phyloP scores from a whole-genome alignment of 2,113 vertebrate species.

The Daboia siamensis region DNA sequence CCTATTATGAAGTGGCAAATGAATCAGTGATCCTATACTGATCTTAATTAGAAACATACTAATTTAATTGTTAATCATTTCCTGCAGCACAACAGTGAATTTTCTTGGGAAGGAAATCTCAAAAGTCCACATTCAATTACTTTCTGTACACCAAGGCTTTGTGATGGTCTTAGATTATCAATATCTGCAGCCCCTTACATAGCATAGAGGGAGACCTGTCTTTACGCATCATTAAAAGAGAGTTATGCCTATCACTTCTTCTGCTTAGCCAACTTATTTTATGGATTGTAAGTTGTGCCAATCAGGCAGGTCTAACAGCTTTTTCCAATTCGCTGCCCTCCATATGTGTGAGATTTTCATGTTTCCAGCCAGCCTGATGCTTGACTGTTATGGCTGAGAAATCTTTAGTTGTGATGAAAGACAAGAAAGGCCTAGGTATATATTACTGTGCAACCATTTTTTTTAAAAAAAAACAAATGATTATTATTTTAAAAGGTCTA shows the following conservation, averaged over 20 bases:
- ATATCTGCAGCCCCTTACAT: neutral
- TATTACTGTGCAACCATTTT: neutral
- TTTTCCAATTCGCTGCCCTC: neutral
- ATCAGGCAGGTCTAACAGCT: neutral
- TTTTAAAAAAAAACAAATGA: neutral
- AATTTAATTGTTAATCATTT: neutral
- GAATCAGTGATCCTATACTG: neutral
- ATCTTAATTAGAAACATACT: neutral
- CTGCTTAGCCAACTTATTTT: neutral
- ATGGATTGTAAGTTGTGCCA: neutral
- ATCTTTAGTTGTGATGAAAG: neutral
- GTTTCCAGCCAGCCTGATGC: neutral
- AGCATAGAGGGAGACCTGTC: neutral
- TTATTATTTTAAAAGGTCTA: neutral
- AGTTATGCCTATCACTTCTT: neutral
- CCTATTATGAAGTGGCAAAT: neutral
- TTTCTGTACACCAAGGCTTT: neutral
- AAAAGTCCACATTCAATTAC: neutral
- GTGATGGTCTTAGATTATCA: neutral
- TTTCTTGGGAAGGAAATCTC: neutral
- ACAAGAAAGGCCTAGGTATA: neutral
- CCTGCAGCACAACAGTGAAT: neutral
- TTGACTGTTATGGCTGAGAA: neutral
- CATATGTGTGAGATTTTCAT: neutral
- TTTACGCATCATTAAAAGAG: neutral